Conservation (phyloP, 1,140 invertebrate species). For the Monomorium pharaonis region DNA sequence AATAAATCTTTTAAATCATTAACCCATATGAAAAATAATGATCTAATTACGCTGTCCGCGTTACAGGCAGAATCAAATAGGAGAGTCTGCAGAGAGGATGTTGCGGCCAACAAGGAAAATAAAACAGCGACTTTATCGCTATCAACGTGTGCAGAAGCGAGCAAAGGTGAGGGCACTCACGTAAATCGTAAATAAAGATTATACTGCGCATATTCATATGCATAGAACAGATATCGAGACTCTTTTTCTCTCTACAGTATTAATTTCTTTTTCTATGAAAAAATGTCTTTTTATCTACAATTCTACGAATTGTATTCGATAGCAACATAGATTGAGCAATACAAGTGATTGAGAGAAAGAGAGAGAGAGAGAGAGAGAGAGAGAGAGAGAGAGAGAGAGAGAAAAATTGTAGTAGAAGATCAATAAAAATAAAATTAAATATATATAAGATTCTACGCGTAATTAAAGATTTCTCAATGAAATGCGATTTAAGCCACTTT, state of each 20-base stretch:
- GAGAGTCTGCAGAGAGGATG: constrained; percentile 47
- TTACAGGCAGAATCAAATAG: not conserved
- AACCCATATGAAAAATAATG: not conserved
- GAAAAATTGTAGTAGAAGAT: not conserved
- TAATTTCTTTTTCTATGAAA: constrained; percentile 3
- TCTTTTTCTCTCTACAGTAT: not conserved
- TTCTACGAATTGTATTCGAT: not conserved
- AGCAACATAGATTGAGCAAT: not conserved
- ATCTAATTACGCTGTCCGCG: not conserved
- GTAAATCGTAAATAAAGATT: constrained; percentile 50
- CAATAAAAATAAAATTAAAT: not conserved
- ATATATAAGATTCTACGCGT: not conserved
- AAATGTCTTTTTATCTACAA: not conserved
- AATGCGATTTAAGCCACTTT: not conserved
- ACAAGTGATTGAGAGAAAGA: not conserved
- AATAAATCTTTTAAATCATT: not conserved
- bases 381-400: too few species aligned
- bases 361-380: too few species aligned
- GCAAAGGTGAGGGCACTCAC: constrained; percentile 49
- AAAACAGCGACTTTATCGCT: constrained; percentile 55
- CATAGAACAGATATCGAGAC: not conserved
- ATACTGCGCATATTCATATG: constrained; percentile 26
- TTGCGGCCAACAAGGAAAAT: constrained; percentile 61
- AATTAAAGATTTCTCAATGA: not conserved
- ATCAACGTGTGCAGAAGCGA: constrained; percentile 43